Base-by-base conservation (phyloP, 2,113 vertebrate species). In the Coryphaenoides rupestris region DNA sequence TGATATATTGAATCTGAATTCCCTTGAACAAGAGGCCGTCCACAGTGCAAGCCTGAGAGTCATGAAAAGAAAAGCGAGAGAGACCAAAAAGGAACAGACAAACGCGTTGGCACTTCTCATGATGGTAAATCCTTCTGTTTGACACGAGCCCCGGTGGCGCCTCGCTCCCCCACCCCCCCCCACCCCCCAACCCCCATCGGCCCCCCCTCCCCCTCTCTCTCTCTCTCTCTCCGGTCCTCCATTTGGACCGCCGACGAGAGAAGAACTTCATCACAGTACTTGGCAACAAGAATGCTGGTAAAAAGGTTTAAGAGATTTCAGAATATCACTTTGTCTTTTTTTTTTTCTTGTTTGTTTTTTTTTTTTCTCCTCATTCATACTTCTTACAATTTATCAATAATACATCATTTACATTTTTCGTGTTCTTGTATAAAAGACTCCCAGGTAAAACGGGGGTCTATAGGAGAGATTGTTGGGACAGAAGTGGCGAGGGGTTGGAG, bases 261-360 rank as follows among this genome's bases (percentile, higher is more conserved):
- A 84, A 82, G 85, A 90, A 67, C 83, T 84, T 88, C 79, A 82
- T 90, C 89, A 90, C 89, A 91, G 89, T 90, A 90, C 90, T 90
- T 90, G 90, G 88, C 89, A 90, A 88, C 87, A 89, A 89, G 86
- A 90, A 90, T 91, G 89, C 89, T 90, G 89, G 89, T 91, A 90
- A 90, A 91, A 92, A 91, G 79, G 80, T 26, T 3, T 26, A 26
- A 90, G 86, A 92, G 86, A 92, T 90, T 89, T 89, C 88, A 88
- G 86, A 91, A 89, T 88, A 86, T 89, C 84, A 68, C 83, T 84
- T 83, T 85, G 62, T 74, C 81, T 85, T 45, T 85, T 66, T 74
- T 82, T 85, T 26, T 26, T 84, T 83, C 84, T 66, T 74, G 80
- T 85, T 47, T 85, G 62, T 74, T 82, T 85, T 84, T 85, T 74